These are phyloP conservation scores for Drosophila quadrilineata DNA, from an alignment of 1,140 invertebrate species.

Conservation along the genomic window DNA sequence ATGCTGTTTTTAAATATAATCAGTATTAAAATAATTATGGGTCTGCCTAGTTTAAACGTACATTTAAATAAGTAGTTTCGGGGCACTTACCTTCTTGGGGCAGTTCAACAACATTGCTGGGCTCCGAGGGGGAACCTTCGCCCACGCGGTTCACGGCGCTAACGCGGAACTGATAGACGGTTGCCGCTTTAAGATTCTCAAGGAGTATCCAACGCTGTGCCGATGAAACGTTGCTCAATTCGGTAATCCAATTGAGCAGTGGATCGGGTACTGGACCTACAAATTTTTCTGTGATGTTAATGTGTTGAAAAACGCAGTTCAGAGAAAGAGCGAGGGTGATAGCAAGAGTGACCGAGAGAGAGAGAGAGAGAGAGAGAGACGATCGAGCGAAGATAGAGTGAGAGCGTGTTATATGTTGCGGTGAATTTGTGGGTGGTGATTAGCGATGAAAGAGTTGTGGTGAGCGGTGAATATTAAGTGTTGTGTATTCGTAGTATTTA, in stretches of 20 bases:
- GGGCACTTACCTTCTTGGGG: slow-evolving; percentile 93
- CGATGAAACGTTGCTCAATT: slow-evolving; percentile 92
- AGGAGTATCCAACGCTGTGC: slow-evolving; percentile 90
- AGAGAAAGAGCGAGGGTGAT: background rate
- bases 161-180: slow-evolving; percentile 97
- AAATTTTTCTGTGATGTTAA: slow-evolving; percentile 82
- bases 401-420: slow-evolving; percentile 4
- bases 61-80: too few species aligned
- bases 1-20: too few species aligned
- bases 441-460: background rate
- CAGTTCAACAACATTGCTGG: slow-evolving; percentile 92
- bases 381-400: background rate
- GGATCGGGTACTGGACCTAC: slow-evolving; percentile 90
- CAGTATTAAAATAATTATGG: too few species aligned
- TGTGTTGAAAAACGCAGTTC: slow-evolving; percentile 55
- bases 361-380: background rate
- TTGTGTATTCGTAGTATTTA: background rate
- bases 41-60: too few species aligned
- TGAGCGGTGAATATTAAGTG: too few species aligned
- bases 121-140: slow-evolving; percentile 93
- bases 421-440: background rate
- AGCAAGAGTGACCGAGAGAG: slow-evolving; percentile 7
- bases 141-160: slow-evolving; percentile 97
- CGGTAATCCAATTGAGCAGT: slow-evolving; percentile 93
- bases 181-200: slow-evolving; percentile 94